Conservation (phyloP, 2,888 invertebrate genomes). For the Bellardia pandia region DNA sequence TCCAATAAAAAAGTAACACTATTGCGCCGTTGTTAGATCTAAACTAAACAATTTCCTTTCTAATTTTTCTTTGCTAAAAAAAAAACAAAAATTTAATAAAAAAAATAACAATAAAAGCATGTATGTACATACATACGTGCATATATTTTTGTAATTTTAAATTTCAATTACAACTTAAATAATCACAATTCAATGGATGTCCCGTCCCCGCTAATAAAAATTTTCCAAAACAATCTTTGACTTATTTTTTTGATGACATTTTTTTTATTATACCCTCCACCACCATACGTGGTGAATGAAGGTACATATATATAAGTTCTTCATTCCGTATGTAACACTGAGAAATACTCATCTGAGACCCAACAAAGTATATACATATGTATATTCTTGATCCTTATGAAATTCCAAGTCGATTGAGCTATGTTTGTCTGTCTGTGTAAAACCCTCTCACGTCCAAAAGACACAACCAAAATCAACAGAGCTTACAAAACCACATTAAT, state of each 20-base stretch:
- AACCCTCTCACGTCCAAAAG: too few species aligned
- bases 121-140: not conserved
- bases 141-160: constrained; percentile 13
- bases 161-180: constrained; percentile 47
- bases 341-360: too few species aligned
- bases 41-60: constrained; percentile 51
- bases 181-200: constrained; percentile 41
- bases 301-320: too few species aligned
- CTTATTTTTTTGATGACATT: not conserved
- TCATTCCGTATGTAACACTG: too few species aligned
- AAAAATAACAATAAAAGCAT: not conserved
- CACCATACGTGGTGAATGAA: too few species aligned
- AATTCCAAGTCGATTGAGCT: too few species aligned
- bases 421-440: too few species aligned
- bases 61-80: constrained; percentile 12
- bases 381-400: too few species aligned
- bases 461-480: too few species aligned
- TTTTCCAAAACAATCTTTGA: constrained; percentile 24
- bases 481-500: too few species aligned
- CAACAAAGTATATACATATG: too few species aligned
- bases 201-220: not conserved
- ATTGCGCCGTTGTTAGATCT: constrained; percentile 56
- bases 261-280: not conserved
- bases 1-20: constrained; percentile 31
- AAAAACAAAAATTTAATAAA: not conserved